Percentiles rank a stretch among this genome's conserved stretches.
Conservation (phyloP, 2,888 invertebrate genomes). For the Dexiosoma caninum region DNA sequence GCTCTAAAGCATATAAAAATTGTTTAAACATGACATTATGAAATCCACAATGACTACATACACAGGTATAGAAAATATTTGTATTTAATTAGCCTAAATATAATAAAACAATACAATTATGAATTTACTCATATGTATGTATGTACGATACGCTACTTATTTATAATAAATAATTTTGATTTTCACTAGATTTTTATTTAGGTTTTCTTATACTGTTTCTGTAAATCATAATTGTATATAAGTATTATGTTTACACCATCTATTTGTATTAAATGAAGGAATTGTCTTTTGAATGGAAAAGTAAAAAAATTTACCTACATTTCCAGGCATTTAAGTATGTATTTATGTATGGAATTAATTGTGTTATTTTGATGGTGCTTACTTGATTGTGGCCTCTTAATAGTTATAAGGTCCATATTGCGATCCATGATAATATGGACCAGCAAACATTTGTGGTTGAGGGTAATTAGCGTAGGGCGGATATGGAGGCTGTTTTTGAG, state of each 20-base stretch:
- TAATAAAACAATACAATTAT: too few relatives aligned
- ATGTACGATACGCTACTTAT: slow-evolving; percentile 27
- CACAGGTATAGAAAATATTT: too few relatives aligned
- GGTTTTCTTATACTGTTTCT: not conserved
- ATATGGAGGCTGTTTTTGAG: slow-evolving; percentile 92
- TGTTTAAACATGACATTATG: too few relatives aligned
- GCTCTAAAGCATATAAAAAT: too few relatives aligned
- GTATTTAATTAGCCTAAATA: too few relatives aligned
- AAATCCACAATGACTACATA: too few relatives aligned
- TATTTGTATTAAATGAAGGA: not conserved
- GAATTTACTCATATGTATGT: not conserved
- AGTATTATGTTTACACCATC: slow-evolving; percentile 28
- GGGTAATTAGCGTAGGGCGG: slow-evolving; percentile 92
- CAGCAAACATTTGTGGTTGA: slow-evolving; percentile 88
- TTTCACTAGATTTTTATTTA: slow-evolving; percentile 51
- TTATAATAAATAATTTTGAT: slow-evolving; percentile 58
- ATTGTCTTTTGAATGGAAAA: slow-evolving; percentile 22
- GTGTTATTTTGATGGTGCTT: slow-evolving; percentile 38
- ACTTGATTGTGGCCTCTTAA: slow-evolving; percentile 78
- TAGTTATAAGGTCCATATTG: slow-evolving; percentile 96
- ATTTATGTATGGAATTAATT: not conserved
- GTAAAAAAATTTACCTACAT: not conserved
- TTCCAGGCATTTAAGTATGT: not conserved
- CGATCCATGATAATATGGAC: slow-evolving; percentile 93
- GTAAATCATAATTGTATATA: slow-evolving; percentile 12